A percentile compares a stretch with the other conserved stretches of the same genome.
phyloP scores from a whole-genome alignment of 2,888 invertebrate species.

The Boloria euphrosyne region DNA sequence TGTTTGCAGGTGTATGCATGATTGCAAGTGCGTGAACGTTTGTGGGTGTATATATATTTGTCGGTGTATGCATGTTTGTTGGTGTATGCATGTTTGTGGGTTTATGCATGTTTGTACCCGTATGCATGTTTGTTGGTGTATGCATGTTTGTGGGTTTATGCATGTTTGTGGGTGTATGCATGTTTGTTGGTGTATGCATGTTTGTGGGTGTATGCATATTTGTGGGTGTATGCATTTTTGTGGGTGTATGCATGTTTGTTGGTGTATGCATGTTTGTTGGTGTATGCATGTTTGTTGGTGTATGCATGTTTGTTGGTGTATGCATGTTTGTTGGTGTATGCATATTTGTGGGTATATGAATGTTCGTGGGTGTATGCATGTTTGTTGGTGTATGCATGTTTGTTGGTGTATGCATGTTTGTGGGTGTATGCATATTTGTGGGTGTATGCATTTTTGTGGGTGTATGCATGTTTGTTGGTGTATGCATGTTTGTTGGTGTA shows the following conservation, averaged over 20 bases:
- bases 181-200: no score
- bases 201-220: not conserved
- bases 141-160: not conserved
- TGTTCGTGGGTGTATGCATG: not conserved
- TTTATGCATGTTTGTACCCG: no score
- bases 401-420: not conserved
- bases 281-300: not conserved
- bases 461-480: not conserved
- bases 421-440: not conserved
- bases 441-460: not conserved
- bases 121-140: not conserved
- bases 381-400: not conserved
- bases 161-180: not conserved
- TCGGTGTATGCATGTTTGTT: not conserved
- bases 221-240: not conserved
- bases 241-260: not conserved
- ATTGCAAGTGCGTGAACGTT: not conserved
- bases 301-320: not conserved
- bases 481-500: not conserved
- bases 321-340: not conserved
- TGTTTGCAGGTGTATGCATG: not conserved
- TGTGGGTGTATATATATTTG: not conserved
- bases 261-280: not conserved
- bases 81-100: not conserved
- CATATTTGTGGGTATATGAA: constrained; percentile 26